These are phyloP conservation scores for Pandemis corylana DNA, from an alignment of 2,888 invertebrate species.

Conservation along the genomic window DNA sequence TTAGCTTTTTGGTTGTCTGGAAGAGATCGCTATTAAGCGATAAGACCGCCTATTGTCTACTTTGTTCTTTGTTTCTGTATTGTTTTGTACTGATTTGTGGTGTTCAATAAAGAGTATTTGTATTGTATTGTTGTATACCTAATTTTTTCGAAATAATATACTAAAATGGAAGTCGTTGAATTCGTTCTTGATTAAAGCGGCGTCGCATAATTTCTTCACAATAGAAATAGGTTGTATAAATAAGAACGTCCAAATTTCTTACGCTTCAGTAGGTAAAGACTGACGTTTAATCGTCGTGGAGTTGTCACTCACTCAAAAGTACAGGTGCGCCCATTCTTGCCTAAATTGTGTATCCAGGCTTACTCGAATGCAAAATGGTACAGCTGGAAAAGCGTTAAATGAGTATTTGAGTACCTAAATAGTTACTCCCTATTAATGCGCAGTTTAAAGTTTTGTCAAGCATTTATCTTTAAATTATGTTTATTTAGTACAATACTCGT, in stretches of 20 bases:
- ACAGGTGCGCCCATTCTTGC: neutral
- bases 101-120: no score
- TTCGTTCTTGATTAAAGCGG: no score
- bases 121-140: no score
- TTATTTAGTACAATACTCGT: slow-evolving; percentile 9
- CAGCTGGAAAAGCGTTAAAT: slow-evolving; percentile 47
- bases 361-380: slow-evolving; percentile 59
- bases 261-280: neutral
- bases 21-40: no score
- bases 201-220: neutral
- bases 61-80: no score
- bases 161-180: no score
- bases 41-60: no score
- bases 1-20: no score
- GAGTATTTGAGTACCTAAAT: slow-evolving; percentile 17
- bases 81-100: no score
- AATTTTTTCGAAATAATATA: no score
- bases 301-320: neutral
- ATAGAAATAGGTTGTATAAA: neutral
- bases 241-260: neutral
- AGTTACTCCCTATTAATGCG: slow-evolving; percentile 50
- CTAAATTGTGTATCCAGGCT: slow-evolving; percentile 45
- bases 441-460: slow-evolving; percentile 53
- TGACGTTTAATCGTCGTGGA: neutral
- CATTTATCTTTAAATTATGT: slow-evolving; percentile 37